Evolutionary conservation across 2,113 vertebrate species (phyloP).

Genomic region (Paraplagusia blochii): DNA sequence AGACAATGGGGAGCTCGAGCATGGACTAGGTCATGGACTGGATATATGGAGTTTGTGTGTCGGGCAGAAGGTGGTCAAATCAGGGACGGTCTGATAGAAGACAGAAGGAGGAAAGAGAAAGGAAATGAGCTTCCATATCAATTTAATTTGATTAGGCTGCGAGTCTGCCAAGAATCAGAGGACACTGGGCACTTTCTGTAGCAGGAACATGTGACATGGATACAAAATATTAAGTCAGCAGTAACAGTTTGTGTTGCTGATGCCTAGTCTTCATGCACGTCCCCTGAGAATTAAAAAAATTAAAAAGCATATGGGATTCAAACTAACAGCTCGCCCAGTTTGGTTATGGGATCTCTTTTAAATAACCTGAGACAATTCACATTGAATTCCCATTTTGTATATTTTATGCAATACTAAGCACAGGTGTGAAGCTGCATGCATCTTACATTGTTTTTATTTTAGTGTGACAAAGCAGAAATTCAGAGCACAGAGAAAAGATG

Average conservation of each 20-base stretch:
- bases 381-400: too few relatives aligned
- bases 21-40: conserved; percentile 18
- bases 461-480: too few relatives aligned
- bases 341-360: too few relatives aligned
- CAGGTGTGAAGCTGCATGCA: too few relatives aligned
- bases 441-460: too few relatives aligned
- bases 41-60: conserved; percentile 15
- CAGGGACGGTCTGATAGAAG: conserved; percentile 28
- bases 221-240: background rate
- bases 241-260: background rate
- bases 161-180: conserved; percentile 7
- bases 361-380: too few relatives aligned
- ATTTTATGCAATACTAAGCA: too few relatives aligned
- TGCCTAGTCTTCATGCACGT: background rate
- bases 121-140: conserved; percentile 29
- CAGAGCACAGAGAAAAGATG: too few relatives aligned
- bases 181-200: conserved; percentile 11
- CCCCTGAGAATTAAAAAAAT: background rate
- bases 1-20: conserved; percentile 40
- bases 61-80: conserved; percentile 27
- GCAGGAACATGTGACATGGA: conserved; percentile 6
- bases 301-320: too few relatives aligned
- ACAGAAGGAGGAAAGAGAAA: conserved; percentile 24
- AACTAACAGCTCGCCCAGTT: too few relatives aligned
- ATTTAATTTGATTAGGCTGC: conserved; percentile 35